These are phyloP conservation scores for Xiphophorus maculatus DNA, from an alignment of 2,113 vertebrate species.

Conservation along the genomic window DNA sequence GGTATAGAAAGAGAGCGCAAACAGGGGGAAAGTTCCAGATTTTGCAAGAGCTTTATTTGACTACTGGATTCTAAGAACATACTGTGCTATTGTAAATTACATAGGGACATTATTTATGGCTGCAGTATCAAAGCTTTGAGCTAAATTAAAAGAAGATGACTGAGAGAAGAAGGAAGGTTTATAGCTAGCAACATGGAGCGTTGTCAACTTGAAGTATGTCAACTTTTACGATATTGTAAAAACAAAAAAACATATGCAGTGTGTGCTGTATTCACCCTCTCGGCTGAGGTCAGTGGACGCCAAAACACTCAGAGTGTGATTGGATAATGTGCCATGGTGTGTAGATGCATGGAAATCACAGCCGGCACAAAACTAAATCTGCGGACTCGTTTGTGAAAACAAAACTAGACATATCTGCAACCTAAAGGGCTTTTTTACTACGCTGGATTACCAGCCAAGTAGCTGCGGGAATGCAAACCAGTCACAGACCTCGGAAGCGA, in stretches of 20 bases:
- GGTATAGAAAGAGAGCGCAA: neutral
- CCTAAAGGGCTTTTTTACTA: conserved; percentile 5
- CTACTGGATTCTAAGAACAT: neutral
- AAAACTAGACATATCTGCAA: conserved; percentile 22
- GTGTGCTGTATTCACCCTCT: conserved; percentile 25
- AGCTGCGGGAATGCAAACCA: conserved; percentile 17
- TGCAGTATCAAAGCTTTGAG: neutral
- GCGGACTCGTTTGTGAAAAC: conserved; percentile 30
- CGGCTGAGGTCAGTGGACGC: conserved; percentile 32
- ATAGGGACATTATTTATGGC: neutral
- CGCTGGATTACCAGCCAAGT: conserved; percentile 1
- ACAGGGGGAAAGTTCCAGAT: conserved; percentile 9
- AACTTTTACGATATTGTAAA: conserved; percentile 51
- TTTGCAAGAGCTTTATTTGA: neutral
- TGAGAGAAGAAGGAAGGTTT: conserved; percentile 24
- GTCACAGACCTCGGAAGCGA: conserved; percentile 8
- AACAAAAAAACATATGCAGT: neutral
- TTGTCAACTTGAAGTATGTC: conserved; percentile 27
- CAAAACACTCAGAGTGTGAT: conserved; percentile 28
- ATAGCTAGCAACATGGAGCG: conserved; percentile 24
- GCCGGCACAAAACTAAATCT: conserved; percentile 37
- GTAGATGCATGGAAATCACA: conserved; percentile 30
- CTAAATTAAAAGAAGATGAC: conserved; percentile 1
- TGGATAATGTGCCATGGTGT: conserved; percentile 20
- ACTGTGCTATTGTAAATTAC: neutral